Evolutionary conservation across 1,140 invertebrate species (phyloP).

Genomic region (Hylyphantes graminicola): DNA sequence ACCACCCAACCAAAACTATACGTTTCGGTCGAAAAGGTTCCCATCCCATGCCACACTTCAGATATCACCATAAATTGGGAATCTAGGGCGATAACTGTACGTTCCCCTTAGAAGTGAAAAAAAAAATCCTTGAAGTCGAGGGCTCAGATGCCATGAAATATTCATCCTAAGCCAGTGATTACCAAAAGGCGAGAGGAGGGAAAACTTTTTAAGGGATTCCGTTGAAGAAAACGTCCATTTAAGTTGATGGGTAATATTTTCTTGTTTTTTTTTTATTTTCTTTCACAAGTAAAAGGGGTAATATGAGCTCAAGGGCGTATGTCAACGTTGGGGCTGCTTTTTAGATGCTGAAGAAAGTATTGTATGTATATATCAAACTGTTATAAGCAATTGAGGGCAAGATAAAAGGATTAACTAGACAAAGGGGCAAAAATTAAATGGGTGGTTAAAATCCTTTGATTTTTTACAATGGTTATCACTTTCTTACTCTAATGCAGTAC

Average conservation of each 20-base stretch:
- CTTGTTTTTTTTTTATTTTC: background rate
- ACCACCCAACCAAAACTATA: conserved; percentile 16
- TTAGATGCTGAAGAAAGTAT: too few relatives aligned
- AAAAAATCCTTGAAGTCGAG: background rate
- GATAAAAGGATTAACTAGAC: too few relatives aligned
- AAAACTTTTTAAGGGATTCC: conserved; percentile 45
- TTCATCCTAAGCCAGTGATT: conserved; percentile 50
- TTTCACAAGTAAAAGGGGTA: conserved; percentile 8
- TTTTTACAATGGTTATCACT: too few relatives aligned
- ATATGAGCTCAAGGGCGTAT: conserved; percentile 21
- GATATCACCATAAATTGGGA: conserved; percentile 43
- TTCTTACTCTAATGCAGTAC: too few relatives aligned
- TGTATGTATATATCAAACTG: too few relatives aligned
- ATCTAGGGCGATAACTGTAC: conserved; percentile 13
- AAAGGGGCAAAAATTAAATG: too few relatives aligned
- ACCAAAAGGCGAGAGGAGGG: conserved; percentile 22
- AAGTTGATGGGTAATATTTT: conserved; percentile 52
- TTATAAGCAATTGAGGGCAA: too few relatives aligned
- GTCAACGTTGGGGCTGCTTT: conserved; percentile 36
- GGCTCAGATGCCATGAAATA: conserved; percentile 46
- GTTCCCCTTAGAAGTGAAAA: too few relatives aligned
- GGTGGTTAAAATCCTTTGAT: too few relatives aligned
- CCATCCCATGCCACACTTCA: background rate
- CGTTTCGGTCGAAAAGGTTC: conserved; percentile 36
- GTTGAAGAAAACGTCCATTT: conserved; percentile 53